Evolutionary conservation across 2,888 invertebrate genomes (phyloP).

Genomic region (Cataglyphis cursor): DNA sequence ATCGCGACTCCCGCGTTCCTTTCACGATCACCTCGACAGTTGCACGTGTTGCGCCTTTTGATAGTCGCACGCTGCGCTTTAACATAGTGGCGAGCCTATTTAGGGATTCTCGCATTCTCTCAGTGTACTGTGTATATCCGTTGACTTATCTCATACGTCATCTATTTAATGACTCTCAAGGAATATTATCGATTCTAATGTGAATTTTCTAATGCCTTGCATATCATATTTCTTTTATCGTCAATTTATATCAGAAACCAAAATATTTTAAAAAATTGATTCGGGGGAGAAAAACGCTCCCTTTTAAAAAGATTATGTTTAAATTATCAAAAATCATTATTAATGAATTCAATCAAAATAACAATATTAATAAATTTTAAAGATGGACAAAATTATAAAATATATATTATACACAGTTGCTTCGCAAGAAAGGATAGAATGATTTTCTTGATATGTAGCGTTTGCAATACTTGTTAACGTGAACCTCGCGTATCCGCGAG

Average conservation of each 20-base stretch:
- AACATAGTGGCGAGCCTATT: slow-evolving; percentile 37
- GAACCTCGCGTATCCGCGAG: slow-evolving; percentile 16
- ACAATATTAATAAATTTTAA: neutral
- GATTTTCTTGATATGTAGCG: neutral
- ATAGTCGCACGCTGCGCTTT: slow-evolving; percentile 3
- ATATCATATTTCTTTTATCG: neutral
- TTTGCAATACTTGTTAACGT: slow-evolving; percentile 12
- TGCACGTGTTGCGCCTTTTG: slow-evolving; percentile 10
- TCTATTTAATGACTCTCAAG: neutral
- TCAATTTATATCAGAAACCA: neutral
- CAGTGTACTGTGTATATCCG: neutral
- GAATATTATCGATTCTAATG: neutral
- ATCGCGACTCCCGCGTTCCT: slow-evolving; percentile 18
- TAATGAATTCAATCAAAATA: neutral
- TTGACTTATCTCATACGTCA: neutral
- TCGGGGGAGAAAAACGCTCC: neutral
- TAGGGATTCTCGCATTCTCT: slow-evolving; percentile 15
- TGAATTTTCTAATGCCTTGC: neutral
- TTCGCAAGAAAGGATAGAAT: neutral
- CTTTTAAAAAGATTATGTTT: neutral
- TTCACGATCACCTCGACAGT: slow-evolving; percentile 7
- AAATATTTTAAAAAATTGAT: neutral
- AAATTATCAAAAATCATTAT: neutral
- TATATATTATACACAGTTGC: neutral
- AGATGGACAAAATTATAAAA: neutral